Percentiles rank a stretch among this genome's conserved stretches.
Evolutionary conservation across 2,113 vertebrate species (phyloP).

Genomic region (Sinocyclocheilus rhinocerous): DNA sequence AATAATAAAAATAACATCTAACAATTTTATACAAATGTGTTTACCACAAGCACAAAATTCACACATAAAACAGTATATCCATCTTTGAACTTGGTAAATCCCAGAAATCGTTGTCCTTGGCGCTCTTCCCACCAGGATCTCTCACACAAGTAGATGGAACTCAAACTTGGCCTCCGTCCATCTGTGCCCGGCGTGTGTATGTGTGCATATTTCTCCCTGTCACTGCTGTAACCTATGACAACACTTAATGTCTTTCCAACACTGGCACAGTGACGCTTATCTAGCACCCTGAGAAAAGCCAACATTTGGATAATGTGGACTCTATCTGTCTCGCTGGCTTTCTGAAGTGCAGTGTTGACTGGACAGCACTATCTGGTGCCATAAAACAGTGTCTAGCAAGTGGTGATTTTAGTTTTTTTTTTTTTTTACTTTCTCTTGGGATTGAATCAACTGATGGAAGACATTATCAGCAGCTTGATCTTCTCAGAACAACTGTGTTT

Average conservation of each 20-base stretch:
- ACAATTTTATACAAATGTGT: neutral
- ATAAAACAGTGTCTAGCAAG: no score
- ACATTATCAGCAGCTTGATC: neutral
- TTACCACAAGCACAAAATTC: slow-evolving; percentile 7
- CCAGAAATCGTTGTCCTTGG: slow-evolving; percentile 15
- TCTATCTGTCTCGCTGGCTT: slow-evolving; percentile 21
- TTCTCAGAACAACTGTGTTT: neutral
- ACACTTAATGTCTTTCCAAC: slow-evolving; percentile 46
- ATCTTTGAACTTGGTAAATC: slow-evolving; percentile 23
- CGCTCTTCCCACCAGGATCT: slow-evolving; percentile 9
- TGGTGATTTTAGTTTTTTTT: no score
- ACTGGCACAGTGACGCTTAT: slow-evolving; percentile 24
- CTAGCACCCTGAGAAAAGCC: slow-evolving; percentile 38
- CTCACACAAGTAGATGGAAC: slow-evolving; percentile 14
- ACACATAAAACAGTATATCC: neutral
- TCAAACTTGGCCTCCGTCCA: slow-evolving; percentile 32
- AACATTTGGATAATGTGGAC: slow-evolving; percentile 37
- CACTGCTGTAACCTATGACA: slow-evolving; percentile 36
- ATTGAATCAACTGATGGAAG: neutral
- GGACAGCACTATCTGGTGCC: no score
- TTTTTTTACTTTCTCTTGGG: neutral
- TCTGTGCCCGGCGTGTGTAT: slow-evolving; percentile 1
- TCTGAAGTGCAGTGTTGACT: neutral
- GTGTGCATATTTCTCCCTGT: neutral
- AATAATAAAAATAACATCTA: neutral